A percentile compares a stretch with the other conserved stretches of the same genome.
Conservation (phyloP, 1,140 invertebrate genomes). For the Neotoxoptera formosana region DNA sequence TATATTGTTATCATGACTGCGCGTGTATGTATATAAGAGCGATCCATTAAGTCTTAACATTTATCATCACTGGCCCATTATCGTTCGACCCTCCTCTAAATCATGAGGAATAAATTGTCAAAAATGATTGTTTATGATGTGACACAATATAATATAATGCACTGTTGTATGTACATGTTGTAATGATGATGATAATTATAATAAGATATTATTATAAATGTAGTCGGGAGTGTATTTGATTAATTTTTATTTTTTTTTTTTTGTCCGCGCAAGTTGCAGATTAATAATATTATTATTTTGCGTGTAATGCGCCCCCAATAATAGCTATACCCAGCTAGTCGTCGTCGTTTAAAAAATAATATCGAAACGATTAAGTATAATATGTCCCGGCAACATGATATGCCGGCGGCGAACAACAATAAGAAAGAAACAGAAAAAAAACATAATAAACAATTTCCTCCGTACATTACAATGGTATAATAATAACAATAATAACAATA, state of each 20-base stretch:
- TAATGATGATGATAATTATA: neutral
- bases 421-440: neutral
- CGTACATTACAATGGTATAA: neutral
- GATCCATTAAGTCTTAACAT: neutral
- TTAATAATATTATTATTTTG: conserved; percentile 12
- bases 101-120: conserved; percentile 2
- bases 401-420: neutral
- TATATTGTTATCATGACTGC: neutral
- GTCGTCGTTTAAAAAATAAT: neutral
- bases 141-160: neutral
- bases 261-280: neutral
- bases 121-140: neutral
- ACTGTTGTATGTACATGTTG: neutral
- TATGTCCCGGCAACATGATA: neutral
- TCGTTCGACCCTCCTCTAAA: conserved; percentile 11
- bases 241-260: neutral
- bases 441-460: neutral
- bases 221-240: neutral
- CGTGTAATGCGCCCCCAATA: neutral
- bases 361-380: conserved; percentile 22
- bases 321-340: neutral
- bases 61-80: conserved; percentile 6
- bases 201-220: neutral
- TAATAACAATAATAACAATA: neutral
- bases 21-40: neutral